A percentile compares a stretch with the other conserved stretches of the same genome.
Conservation (phyloP, 2,113 vertebrate genomes). For the Lepisosteus oculatus region DNA sequence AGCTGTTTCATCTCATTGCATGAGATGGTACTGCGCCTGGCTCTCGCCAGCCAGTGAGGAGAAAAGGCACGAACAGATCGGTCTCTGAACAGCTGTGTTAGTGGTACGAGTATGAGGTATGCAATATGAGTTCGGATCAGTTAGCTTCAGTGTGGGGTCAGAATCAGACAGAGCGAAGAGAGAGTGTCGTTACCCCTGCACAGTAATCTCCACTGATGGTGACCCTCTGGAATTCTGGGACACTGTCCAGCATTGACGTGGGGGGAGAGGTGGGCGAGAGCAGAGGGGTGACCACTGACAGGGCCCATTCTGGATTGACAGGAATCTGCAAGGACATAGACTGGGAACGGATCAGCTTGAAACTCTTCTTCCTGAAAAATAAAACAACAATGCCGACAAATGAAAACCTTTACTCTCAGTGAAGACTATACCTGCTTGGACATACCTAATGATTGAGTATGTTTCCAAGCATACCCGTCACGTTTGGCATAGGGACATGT, state of each 20-base stretch:
- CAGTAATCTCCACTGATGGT: slow-evolving; percentile 95
- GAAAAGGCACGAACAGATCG: too few relatives aligned
- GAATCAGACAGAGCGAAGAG: not conserved
- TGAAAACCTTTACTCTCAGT: too few relatives aligned
- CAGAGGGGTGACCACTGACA: slow-evolving; percentile 47
- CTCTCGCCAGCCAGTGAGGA: too few relatives aligned
- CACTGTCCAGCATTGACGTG: slow-evolving; percentile 34
- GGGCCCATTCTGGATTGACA: slow-evolving; percentile 54
- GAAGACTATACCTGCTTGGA: too few relatives aligned
- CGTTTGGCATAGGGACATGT: too few relatives aligned
- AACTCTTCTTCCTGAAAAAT: slow-evolving; percentile 83
- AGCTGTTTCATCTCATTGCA: too few relatives aligned
- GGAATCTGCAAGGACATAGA: slow-evolving; percentile 83
- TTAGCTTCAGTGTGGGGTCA: not conserved
- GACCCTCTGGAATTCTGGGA: slow-evolving; percentile 91
- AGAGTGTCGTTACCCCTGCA: slow-evolving; percentile 79
- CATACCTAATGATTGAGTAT: too few relatives aligned
- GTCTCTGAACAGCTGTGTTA: too few relatives aligned
- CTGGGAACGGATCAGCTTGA: slow-evolving; percentile 90
- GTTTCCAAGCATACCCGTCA: too few relatives aligned
- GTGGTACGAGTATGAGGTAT: too few relatives aligned
- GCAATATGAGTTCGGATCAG: too few relatives aligned
- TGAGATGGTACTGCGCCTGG: not conserved
- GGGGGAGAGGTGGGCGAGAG: slow-evolving; percentile 51
- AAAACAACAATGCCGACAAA: not conserved